A percentile compares a stretch with the other conserved stretches of the same genome.
Conservation (phyloP, 2,113 vertebrate genomes). For the Gila orcuttii region DNA sequence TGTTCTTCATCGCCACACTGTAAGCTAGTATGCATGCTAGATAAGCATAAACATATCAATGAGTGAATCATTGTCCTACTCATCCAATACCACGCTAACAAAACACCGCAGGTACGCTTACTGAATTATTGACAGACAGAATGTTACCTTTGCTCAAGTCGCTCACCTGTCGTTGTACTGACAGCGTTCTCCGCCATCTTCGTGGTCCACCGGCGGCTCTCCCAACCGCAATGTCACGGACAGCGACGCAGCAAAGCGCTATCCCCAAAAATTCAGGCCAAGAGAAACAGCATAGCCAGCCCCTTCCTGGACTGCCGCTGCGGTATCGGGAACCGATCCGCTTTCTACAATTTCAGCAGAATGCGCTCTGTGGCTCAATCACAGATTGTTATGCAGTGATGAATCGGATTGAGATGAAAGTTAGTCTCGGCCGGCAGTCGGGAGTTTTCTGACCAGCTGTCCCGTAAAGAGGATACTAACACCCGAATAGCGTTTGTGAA, state of each 20-base stretch:
- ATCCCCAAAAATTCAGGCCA: conserved; percentile 39
- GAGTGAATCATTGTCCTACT: neutral
- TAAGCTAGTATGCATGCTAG: neutral
- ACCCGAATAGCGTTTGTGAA: neutral
- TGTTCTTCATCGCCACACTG: neutral
- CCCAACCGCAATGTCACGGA: conserved; percentile 47
- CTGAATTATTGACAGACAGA: neutral
- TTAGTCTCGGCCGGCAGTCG: neutral
- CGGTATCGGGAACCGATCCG: conserved; percentile 44
- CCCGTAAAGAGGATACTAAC: neutral
- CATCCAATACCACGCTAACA: neutral
- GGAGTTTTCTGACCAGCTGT: neutral
- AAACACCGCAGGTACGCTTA: neutral
- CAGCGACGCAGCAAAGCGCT: conserved; percentile 59
- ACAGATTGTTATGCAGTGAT: neutral
- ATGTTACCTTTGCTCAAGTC: neutral
- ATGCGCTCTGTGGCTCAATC: neutral
- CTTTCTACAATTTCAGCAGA: conserved; percentile 50
- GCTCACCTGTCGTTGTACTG: conserved; percentile 65
- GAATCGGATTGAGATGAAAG: neutral
- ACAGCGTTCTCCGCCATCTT: conserved; percentile 70
- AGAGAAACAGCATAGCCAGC: conserved; percentile 51
- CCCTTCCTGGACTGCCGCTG: conserved; percentile 38
- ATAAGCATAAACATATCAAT: neutral
- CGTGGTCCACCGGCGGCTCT: conserved; percentile 27